These are phyloP conservation scores for Odontomyia ornata DNA, from an alignment of 2,888 invertebrate genomes.

Conservation along the genomic window DNA sequence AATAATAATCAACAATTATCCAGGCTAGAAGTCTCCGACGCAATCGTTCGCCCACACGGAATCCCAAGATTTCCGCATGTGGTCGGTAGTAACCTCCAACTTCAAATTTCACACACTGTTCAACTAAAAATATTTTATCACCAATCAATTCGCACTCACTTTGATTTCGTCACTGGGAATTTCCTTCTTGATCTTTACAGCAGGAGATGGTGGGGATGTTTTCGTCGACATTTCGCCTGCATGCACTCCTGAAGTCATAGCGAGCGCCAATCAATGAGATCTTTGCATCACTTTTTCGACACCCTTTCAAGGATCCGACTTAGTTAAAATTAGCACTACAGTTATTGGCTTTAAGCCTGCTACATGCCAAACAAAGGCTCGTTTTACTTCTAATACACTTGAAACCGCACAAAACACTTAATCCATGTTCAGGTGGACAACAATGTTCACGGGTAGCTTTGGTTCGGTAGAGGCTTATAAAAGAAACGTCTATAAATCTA, in stretches of 20 bases:
- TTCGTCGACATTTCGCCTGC: constrained; percentile 66
- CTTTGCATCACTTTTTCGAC: background rate
- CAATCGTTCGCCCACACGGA: too few species aligned
- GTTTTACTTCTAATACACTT: background rate
- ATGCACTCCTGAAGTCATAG: background rate
- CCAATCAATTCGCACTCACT: constrained; percentile 64
- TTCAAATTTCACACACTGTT: background rate
- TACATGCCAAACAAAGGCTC: background rate
- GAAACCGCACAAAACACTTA: background rate
- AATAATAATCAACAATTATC: too few species aligned
- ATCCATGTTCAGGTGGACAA: background rate
- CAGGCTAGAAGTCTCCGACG: too few species aligned
- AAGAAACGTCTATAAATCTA: background rate
- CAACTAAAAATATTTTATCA: constrained; percentile 1
- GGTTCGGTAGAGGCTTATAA: background rate
- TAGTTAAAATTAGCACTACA: too few species aligned
- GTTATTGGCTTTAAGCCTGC: too few species aligned
- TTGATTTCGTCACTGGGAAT: constrained; percentile 79
- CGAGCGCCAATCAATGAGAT: background rate
- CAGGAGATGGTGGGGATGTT: constrained; percentile 61
- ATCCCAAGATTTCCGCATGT: background rate
- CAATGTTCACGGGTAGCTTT: background rate
- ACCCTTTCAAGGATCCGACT: too few species aligned
- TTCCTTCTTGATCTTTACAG: constrained; percentile 71
- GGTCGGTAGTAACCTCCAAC: background rate